Evolutionary conservation across 2,797 vertebrate genomes (phyloP), one percentile per base, ranked within the genome.

Genomic region (Myotis planiceps): DNA sequence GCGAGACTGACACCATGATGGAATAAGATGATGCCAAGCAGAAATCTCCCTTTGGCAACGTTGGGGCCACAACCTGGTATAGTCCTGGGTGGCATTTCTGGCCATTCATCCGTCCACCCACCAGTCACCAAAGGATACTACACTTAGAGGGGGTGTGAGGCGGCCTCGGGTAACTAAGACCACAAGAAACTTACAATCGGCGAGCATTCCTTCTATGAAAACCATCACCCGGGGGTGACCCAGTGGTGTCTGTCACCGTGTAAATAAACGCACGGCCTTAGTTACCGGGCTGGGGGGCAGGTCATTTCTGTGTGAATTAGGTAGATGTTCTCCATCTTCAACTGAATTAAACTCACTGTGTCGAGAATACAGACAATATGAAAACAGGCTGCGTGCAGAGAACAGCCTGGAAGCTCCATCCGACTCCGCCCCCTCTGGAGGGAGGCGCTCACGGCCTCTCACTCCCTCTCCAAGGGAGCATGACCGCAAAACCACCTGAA

Each of bases 261-360:
- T 1, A n/a, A 32, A 74, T 1, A 29, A 0, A 25, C n/a, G 7
- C 0, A 1, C 0, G 1, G 2, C n/a, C 34, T 39, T 2, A 12
- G 65, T 29, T 6, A 21, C 32, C 12, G 16, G 15, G 53, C 29
- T n/a, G 16, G 27, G 32, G 23, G 45, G 18, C 3, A 27, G 69
- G 8, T 1, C 2, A 13, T 49, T 25, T 51, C 60, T 6, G 10
- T 2, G 32, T 13, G 45, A 78, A 53, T 4, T 15, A 4, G 6
- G 8, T 0, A 58, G 58, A 60, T 6, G 0, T 32, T 45, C 88
- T 39, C 84, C 13, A 12, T 49, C 83, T 87, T 63, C 29, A 45
- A 15, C 47, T 9, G 42, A 66, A 25, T 14, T 32, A 29, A 47
- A 45, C 13, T 16, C 34, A 53, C 1, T 29, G 3, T 27, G 6